Percentiles rank a stretch among this genome's conserved stretches.
Evolutionary conservation across 2,888 invertebrate species (phyloP).

Genomic region (Drosophila limbata): DNA sequence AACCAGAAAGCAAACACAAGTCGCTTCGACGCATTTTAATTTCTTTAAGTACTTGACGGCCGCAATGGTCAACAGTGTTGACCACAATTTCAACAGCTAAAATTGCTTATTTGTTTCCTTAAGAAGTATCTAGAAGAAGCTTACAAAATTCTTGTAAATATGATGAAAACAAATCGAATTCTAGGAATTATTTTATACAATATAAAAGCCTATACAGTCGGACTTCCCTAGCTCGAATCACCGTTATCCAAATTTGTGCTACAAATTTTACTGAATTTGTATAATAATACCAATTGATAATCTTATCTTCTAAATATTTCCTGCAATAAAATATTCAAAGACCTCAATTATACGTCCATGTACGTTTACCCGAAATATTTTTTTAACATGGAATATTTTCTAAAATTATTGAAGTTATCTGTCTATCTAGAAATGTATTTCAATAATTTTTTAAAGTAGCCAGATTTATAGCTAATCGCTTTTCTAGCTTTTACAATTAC

Average conservation of each 20-base stretch:
- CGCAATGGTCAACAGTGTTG: constrained; percentile 6
- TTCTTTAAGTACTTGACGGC: constrained; percentile 56
- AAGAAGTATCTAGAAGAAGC: neutral
- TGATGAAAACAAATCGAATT: neutral
- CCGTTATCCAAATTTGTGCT: too few relatives aligned
- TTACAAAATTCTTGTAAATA: neutral
- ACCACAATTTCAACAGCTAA: neutral
- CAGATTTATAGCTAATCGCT: neutral
- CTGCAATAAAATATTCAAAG: too few relatives aligned
- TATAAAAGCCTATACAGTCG: too few relatives aligned
- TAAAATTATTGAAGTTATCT: neutral
- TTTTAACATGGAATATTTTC: too few relatives aligned
- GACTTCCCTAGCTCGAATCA: too few relatives aligned
- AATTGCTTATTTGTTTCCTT: neutral
- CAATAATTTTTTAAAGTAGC: neutral
- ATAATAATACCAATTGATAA: too few relatives aligned
- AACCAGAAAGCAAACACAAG: constrained; percentile 21
- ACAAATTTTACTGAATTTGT: too few relatives aligned
- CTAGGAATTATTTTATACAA: too few relatives aligned
- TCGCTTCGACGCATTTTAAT: constrained; percentile 53
- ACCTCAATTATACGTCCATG: too few relatives aligned
- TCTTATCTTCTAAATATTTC: neutral
- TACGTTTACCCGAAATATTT: neutral
- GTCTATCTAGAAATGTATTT: neutral
- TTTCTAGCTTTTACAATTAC: neutral